Evolutionary conservation across 1,140 invertebrate genomes (phyloP), one percentile per base, ranked within the genome.

Genomic region (Palaemon carinicauda): DNA sequence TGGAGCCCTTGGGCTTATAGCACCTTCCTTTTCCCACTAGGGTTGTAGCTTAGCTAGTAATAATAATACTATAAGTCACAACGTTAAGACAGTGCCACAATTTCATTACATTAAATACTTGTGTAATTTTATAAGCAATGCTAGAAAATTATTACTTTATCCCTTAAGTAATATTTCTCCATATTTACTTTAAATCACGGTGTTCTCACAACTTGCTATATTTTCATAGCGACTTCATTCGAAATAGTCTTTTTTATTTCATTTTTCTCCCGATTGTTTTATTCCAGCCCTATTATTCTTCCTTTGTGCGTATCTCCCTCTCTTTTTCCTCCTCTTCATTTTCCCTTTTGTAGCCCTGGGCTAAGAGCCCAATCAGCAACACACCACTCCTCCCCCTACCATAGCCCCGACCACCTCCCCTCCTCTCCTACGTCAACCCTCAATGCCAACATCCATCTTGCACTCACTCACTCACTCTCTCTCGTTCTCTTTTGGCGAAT

Each of bases 401-500:
- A n/a, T 29, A 21, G 31, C 41, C 33, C 41, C 29, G 21, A 56
- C 24, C 60, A 15, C 54, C 24, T 60, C 50, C 60, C n/a, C n/a
- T 21, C n/a, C n/a, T 27, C 17, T n/a, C 65, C 65, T 69, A 19
- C 17, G 41, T 69, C 65, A 21, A 19, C 24, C 24, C 65, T 31
- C 65, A 31, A 24, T 24, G 65, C 65, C 3, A 69, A 69, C 24
- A 27, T 19, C 29, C 65, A 19, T 69, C 56, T 81, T 60, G 24
- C 60, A 31, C 31, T 81, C 60, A 50, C 60, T 69, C 80, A n/a
- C 56, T 81, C 80, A 17, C 60, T 65, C 31, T 81, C 60, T 41
- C 60, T 69, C 80, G 41, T 60, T 81, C 60, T 81, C 80, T 83
- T 75, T 83, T 75, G 50, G 53, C 50, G 74, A 84, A 78, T 84